Evolutionary conservation across 2,797 vertebrate genomes (phyloP).

Genomic region (Threskiornis aethiopicus): DNA sequence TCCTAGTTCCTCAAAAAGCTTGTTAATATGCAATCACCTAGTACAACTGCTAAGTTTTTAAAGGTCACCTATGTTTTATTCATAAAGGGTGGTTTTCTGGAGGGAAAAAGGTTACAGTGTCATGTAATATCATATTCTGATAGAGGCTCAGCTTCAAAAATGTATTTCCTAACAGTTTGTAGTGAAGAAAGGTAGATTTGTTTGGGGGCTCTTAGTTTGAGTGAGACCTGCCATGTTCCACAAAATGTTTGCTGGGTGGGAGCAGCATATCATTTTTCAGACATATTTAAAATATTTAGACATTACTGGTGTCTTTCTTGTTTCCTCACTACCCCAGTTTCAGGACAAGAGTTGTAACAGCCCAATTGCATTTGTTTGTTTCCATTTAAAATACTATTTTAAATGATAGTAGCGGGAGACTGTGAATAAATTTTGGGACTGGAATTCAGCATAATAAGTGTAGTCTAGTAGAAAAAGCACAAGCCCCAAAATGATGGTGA

Average conservation of each 20-base stretch:
- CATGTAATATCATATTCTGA: slow-evolving; percentile 85
- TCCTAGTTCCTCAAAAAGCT: slow-evolving; percentile 85
- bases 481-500: background rate
- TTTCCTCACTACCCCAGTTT: background rate
- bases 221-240: background rate
- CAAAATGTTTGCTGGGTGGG: background rate
- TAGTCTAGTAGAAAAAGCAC: background rate
- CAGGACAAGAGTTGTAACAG: background rate
- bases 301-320: background rate
- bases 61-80: slow-evolving; percentile 87
- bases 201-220: slow-evolving; percentile 8
- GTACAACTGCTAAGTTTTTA: slow-evolving; percentile 86
- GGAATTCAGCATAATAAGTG: background rate
- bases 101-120: slow-evolving; percentile 84
- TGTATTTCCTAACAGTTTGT: slow-evolving; percentile 67
- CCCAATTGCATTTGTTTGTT: background rate
- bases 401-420: background rate
- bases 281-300: background rate
- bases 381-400: background rate
- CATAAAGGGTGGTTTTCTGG: slow-evolving; percentile 86
- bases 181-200: slow-evolving; percentile 39
- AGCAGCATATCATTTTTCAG: background rate
- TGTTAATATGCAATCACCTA: slow-evolving; percentile 88
- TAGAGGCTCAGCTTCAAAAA: slow-evolving; percentile 75
- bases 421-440: background rate